These are phyloP conservation scores for Oligia strigilis DNA, from an alignment of 2,888 invertebrate species.

Conservation along the genomic window DNA sequence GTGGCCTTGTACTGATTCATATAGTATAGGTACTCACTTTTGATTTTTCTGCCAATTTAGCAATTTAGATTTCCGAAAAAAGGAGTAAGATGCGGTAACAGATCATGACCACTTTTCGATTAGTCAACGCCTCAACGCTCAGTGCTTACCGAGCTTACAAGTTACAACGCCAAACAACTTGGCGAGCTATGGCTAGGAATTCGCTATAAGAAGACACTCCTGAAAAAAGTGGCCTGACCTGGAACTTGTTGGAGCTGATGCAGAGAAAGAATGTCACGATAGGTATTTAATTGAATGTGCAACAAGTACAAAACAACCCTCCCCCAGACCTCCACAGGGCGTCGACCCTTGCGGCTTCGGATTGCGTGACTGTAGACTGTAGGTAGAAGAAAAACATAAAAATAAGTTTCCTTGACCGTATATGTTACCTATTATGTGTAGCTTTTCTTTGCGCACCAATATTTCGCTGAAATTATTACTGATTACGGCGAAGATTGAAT, in stretches of 20 bases:
- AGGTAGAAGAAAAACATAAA: slow-evolving; percentile 11
- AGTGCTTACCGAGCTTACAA: background rate
- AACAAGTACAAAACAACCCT: slow-evolving; percentile 38
- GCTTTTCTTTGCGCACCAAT: slow-evolving; percentile 8
- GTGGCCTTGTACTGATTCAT: background rate
- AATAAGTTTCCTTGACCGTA: slow-evolving; percentile 24
- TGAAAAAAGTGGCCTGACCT: too few relatives aligned
- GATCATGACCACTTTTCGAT: background rate
- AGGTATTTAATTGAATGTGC: background rate
- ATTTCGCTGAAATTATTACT: slow-evolving; percentile 25
- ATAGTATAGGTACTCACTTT: background rate
- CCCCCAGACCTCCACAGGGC: slow-evolving; percentile 29
- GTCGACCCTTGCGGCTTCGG: slow-evolving; percentile 31
- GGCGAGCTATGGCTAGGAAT: background rate
- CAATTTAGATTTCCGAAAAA: background rate
- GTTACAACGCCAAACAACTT: background rate
- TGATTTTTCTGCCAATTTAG: background rate
- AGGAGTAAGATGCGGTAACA: background rate
- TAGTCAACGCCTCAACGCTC: background rate
- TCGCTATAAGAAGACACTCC: background rate
- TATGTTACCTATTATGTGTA: slow-evolving; percentile 14
- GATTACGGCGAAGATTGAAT: background rate
- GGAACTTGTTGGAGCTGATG: background rate
- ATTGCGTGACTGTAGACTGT: slow-evolving; percentile 38
- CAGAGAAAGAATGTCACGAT: background rate